These are phyloP conservation scores for Gambusia holbrooki DNA, from an alignment of 2,113 vertebrate genomes.

Conservation along the genomic window DNA sequence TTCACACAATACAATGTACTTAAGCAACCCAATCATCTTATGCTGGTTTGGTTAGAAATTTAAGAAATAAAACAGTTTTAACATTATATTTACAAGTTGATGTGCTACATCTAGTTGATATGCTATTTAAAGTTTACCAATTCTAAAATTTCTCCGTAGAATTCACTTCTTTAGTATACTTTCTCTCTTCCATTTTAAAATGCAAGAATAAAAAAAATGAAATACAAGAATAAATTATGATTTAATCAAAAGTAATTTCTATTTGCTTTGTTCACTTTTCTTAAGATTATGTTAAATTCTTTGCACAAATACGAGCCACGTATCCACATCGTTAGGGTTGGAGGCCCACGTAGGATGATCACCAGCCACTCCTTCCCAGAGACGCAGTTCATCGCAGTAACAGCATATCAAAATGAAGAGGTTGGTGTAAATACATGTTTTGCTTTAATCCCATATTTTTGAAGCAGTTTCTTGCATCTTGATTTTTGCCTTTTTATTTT, in stretches of 20 bases:
- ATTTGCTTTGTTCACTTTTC: background rate
- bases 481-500: too few relatives aligned
- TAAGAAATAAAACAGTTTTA: background rate
- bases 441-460: background rate
- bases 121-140: background rate
- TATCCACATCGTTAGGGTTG: constrained; percentile 83
- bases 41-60: background rate
- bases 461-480: background rate
- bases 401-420: constrained; percentile 85
- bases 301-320: constrained; percentile 86
- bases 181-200: background rate
- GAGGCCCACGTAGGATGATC: constrained; percentile 82
- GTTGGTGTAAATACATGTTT: constrained; percentile 40
- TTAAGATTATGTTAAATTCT: constrained; percentile 84
- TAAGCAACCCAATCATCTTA: too few relatives aligned
- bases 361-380: constrained; percentile 83
- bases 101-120: background rate
- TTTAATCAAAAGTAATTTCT: background rate
- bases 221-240: background rate
- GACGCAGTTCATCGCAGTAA: constrained; percentile 85
- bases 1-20: background rate
- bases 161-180: background rate
- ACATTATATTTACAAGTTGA: background rate
- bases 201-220: background rate
- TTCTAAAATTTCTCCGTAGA: background rate